Evolutionary conservation across 35 echinoderm and acorn worm species (phyloP).

Genomic region (Apostichopus parvimensis): DNA sequence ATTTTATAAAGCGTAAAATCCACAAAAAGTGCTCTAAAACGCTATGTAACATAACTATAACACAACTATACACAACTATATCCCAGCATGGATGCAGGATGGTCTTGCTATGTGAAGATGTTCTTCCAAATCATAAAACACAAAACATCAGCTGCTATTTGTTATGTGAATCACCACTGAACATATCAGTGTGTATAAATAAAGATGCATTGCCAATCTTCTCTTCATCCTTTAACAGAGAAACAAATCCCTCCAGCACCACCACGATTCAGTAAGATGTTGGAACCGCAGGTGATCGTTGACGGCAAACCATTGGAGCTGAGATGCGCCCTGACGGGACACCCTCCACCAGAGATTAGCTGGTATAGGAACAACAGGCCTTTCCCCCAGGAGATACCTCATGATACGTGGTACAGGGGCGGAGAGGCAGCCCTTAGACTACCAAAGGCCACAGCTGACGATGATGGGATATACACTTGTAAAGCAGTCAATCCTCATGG

Average conservation of each 20-base stretch:
- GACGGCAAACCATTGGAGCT: conserved; percentile 69
- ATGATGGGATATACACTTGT: conserved; percentile 69
- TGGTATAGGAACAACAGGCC: conserved; percentile 62
- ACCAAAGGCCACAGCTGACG: conserved; percentile 55
- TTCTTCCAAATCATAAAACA: too few relatives aligned
- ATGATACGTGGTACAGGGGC: conserved; percentile 57
- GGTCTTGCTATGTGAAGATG: too few relatives aligned
- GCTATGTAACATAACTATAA: too few relatives aligned
- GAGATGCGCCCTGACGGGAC: conserved; percentile 49
- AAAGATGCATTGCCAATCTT: not conserved
- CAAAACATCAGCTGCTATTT: too few relatives aligned
- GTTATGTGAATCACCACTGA: too few relatives aligned
- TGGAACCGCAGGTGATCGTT: conserved; percentile 50
- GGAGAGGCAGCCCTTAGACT: conserved; percentile 38
- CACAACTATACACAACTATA: too few relatives aligned
- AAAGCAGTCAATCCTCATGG: conserved; percentile 64
- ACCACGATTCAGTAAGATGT: conserved; percentile 62
- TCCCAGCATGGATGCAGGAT: too few relatives aligned
- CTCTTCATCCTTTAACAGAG: not conserved
- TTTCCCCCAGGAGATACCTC: conserved; percentile 30
- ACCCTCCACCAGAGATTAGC: conserved; percentile 58
- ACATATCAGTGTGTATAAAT: too few relatives aligned
- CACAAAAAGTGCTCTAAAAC: too few relatives aligned
- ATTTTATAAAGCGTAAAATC: too few relatives aligned
- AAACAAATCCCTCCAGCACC: conserved; percentile 46